Evolutionary conservation across 2,888 invertebrate genomes (phyloP), one percentile per base, ranked within the genome.

Genomic region (Thereva nobilitata): DNA sequence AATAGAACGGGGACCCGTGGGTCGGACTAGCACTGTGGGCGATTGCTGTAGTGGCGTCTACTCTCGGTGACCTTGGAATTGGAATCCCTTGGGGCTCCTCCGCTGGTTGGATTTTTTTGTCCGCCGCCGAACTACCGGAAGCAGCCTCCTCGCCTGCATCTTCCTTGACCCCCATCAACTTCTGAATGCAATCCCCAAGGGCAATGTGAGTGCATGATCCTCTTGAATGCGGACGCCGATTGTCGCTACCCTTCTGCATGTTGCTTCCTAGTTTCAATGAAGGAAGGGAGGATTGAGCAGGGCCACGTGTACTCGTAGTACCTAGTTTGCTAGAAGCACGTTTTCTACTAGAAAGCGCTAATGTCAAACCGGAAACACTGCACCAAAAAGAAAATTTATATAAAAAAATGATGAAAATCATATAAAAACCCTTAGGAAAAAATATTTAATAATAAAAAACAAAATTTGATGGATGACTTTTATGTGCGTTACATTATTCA

Each of bases 21-120:
- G 73, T 74, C 3, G 80, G 79, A 68, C 78, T 76, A 35, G 77
- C 77, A 70, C 79, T 79, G 35, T 73, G 75, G 0, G 77, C 75
- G 67, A 75, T 70, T 2, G 23, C 55, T 37, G 57, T 34, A 6
- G 52, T 42, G 45, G 37, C 9, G 38, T 64, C 38, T 47, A 9
- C 7, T 47, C 45, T 64, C 5, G 45, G 44, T 12, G 61, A 59
- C 12, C 12, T 59, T 47, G 57, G 64, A 40, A 64, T 64, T 10
- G 55, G 64, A 40, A 64, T 55, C 34, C 64, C 64, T 6, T 9
- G 47, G 6, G 57, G 5, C 7, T 47, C 57, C 6, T 45, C n/a
- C 45, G n/a, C 44, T 8, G 45, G n/a, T 4, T 23, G 52, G 23
- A 23, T 23, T 23, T 23, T 23, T 23, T 23, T 23, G 2, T 23